A percentile compares a stretch with the other conserved stretches of the same genome.
These are phyloP conservation scores for Lacerta agilis DNA, from an alignment of 2,797 vertebrate genomes.

Conservation along the genomic window DNA sequence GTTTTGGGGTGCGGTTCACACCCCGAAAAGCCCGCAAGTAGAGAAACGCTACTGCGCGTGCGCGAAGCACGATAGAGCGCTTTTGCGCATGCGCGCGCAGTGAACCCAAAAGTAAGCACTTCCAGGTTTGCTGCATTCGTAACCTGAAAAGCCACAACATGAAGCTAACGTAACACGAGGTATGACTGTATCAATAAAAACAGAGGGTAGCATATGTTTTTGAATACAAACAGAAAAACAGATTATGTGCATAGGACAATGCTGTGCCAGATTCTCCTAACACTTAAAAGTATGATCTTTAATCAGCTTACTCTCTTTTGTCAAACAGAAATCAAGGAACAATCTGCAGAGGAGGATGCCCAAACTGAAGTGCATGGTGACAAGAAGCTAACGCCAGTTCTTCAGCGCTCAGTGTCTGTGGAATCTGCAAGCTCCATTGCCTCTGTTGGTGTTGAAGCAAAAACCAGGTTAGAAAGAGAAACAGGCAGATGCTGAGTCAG, in stretches of 20 bases:
- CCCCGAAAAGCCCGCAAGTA: no score
- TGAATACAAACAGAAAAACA: fast-evolving
- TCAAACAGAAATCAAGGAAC: conserved; percentile 86
- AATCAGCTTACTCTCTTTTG: conserved; percentile 35
- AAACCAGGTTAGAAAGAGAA: conserved; percentile 87
- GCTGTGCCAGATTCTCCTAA: not conserved
- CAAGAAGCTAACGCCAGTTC: conserved; percentile 80
- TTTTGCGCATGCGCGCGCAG: no score
- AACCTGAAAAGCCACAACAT: no score
- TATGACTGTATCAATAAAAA: not conserved
- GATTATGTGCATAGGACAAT: not conserved
- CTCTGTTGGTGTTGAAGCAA: conserved; percentile 87
- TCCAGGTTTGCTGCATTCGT: no score
- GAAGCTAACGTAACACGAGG: no score
- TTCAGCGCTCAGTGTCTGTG: conserved; percentile 83
- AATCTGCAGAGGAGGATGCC: conserved; percentile 81
- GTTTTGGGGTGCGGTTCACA: no score
- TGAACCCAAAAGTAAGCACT: no score
- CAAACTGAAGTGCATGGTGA: conserved; percentile 72
- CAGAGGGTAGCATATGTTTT: not conserved
- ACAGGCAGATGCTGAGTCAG: not conserved
- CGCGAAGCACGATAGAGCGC: no score
- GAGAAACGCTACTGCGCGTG: no score
- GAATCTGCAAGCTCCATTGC: conserved; percentile 84
- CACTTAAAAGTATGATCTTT: conserved; percentile 13